phyloP scores from a whole-genome alignment of 2,888 invertebrate genomes.

The Amphipoea oculea region DNA sequence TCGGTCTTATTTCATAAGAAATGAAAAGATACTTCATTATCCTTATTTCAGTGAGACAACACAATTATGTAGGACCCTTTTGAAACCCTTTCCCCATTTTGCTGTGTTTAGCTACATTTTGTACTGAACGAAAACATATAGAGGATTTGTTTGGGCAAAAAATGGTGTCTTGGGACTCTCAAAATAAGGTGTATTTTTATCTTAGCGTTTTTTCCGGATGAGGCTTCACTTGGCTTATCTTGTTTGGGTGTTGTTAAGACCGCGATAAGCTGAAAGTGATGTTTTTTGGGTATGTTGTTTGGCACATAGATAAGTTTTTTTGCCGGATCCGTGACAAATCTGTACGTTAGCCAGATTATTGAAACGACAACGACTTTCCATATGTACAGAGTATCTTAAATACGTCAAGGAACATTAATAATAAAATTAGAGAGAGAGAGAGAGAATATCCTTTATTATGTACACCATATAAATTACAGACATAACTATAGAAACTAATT shows the following conservation, averaged over 20 bases:
- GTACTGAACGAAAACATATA: slow-evolving; percentile 23
- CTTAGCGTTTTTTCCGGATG: background rate
- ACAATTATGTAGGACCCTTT: slow-evolving; percentile 39
- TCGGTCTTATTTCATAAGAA: slow-evolving; percentile 37
- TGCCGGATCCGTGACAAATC: background rate
- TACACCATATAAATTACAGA: no score
- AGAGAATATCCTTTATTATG: no score
- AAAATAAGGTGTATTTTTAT: slow-evolving; percentile 39
- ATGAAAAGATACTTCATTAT: slow-evolving; percentile 9
- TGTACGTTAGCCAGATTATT: background rate
- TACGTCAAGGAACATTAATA: background rate
- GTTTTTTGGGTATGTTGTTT: slow-evolving; percentile 49
- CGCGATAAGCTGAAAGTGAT: background rate
- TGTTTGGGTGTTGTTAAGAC: slow-evolving; percentile 8
- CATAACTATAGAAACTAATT: no score
- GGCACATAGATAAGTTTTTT: background rate
- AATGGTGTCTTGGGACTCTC: slow-evolving; percentile 9
- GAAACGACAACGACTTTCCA: background rate
- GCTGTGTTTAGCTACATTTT: slow-evolving; percentile 21
- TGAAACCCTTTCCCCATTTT: slow-evolving; percentile 28
- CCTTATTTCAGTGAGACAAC: slow-evolving; percentile 29
- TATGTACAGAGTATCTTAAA: background rate
- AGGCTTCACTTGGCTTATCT: slow-evolving; percentile 37
- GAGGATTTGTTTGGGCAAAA: slow-evolving; percentile 11
- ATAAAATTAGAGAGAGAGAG: no score